A percentile compares a stretch with the other conserved stretches of the same genome.
Conservation (phyloP, 92 coral and sea anemone genomes). For the Meandrina meandrites region DNA sequence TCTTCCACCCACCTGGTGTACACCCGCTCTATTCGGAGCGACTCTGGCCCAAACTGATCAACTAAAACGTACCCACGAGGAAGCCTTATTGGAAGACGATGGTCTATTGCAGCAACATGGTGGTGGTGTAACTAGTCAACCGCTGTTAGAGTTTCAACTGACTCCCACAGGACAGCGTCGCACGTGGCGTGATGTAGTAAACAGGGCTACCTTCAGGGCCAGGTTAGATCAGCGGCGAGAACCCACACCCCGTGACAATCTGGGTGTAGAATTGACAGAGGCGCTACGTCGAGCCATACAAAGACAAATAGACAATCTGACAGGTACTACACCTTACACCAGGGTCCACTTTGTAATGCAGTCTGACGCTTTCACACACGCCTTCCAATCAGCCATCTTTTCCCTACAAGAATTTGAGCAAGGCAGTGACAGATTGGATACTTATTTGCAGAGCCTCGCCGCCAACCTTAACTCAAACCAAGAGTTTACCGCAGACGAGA, state of each 20-base stretch:
- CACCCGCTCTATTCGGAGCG: too few species aligned
- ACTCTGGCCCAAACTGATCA: too few species aligned
- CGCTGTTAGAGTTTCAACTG: background rate
- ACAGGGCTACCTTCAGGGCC: background rate
- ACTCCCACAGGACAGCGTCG: background rate
- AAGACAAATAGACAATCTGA: background rate
- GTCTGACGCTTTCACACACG: background rate
- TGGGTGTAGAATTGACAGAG: background rate
- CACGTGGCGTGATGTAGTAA: constrained; percentile 1
- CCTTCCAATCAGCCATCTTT: background rate
- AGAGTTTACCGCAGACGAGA: background rate
- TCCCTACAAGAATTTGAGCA: background rate
- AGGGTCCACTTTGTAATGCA: background rate
- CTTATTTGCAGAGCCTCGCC: background rate
- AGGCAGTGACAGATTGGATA: background rate
- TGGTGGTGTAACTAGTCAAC: background rate
- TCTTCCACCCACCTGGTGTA: too few species aligned
- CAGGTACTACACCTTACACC: background rate
- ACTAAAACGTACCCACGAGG: too few species aligned
- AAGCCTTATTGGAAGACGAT: too few species aligned
- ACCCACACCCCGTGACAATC: background rate
- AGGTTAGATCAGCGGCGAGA: background rate
- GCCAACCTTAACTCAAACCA: background rate
- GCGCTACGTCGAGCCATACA: background rate
- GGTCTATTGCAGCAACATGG: background rate